A percentile compares a stretch with the other conserved stretches of the same genome.
Conservation (phyloP, 2,888 invertebrate species). For the Doris montereyensis region DNA sequence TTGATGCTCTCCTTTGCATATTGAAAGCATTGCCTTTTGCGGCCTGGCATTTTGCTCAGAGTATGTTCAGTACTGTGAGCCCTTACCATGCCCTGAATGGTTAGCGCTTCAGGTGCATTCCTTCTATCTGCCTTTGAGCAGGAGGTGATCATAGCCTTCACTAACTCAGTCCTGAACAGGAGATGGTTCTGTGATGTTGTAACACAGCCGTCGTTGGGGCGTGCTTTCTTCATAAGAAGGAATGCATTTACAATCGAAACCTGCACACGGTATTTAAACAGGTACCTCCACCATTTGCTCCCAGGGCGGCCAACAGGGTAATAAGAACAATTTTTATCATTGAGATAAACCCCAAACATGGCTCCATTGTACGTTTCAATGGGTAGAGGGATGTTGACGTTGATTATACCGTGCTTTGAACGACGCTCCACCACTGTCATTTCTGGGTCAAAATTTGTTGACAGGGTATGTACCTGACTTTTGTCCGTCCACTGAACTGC, state of each 20-base stretch:
- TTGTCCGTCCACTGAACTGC: too few relatives aligned
- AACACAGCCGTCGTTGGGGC: not conserved
- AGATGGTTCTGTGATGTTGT: not conserved
- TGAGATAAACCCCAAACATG: constrained; percentile 35
- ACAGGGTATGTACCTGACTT: not conserved
- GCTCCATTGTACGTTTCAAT: not conserved
- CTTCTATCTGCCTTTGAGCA: not conserved
- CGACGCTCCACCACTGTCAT: not conserved
- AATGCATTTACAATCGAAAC: constrained; percentile 32
- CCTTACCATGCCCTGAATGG: too few relatives aligned
- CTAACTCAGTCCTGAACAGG: constrained; percentile 1
- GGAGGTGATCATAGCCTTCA: not conserved
- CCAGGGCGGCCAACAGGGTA: constrained; percentile 37
- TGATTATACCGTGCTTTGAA: not conserved
- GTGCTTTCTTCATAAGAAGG: constrained; percentile 10
- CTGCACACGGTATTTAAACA: constrained; percentile 35
- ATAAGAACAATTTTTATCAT: constrained; percentile 34
- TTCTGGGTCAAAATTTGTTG: constrained; percentile 8
- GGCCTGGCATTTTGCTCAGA: too few relatives aligned
- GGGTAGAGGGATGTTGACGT: not conserved
- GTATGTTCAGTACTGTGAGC: too few relatives aligned
- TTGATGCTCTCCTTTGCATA: too few relatives aligned
- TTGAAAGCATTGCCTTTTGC: constrained; percentile 15
- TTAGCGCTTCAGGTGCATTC: not conserved
- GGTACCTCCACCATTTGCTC: constrained; percentile 37